Percentiles rank a stretch among this genome's conserved stretches.
Evolutionary conservation across 1,140 invertebrate species (phyloP).

Genomic region (Drosophila tsacasi): DNA sequence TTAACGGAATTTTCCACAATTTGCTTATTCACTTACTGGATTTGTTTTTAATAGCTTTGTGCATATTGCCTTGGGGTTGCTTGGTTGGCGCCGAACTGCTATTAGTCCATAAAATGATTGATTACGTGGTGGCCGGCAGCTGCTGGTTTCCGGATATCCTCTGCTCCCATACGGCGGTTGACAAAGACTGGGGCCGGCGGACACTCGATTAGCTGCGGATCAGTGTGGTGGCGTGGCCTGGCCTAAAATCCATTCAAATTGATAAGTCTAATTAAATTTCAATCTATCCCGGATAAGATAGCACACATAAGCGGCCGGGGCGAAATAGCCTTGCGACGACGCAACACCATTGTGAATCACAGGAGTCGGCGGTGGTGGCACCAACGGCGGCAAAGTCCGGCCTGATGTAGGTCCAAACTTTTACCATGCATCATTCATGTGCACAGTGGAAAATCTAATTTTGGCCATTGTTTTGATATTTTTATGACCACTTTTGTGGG

Average conservation of each 20-base stretch:
- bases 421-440: conserved; percentile 42
- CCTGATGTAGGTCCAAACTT: conserved; percentile 16
- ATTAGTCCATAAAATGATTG: conserved; percentile 46
- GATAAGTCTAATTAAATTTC: conserved; percentile 55
- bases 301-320: background rate
- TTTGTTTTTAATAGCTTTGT: conserved; percentile 78
- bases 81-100: conserved; percentile 13
- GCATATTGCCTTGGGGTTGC: conserved; percentile 52
- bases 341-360: conserved; percentile 30
- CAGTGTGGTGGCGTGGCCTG: conserved; percentile 17
- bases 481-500: conserved; percentile 1
- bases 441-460: conserved; percentile 29
- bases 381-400: conserved; percentile 35
- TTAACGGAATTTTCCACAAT: conserved; percentile 24
- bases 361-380: conserved; percentile 10
- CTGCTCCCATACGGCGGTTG: conserved; percentile 36
- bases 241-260: conserved; percentile 43
- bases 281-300: conserved; percentile 45
- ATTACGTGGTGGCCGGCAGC: conserved; percentile 35
- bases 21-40: conserved; percentile 59
- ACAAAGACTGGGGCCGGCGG: conserved; percentile 25
- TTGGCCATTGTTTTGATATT: background rate
- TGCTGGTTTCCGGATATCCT: conserved; percentile 44
- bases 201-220: conserved; percentile 33
- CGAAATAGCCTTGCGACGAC: conserved; percentile 32